Percentiles rank a stretch among this genome's conserved stretches.
Evolutionary conservation across 2,888 invertebrate species (phyloP).

Genomic region (Rotaria socialis): DNA sequence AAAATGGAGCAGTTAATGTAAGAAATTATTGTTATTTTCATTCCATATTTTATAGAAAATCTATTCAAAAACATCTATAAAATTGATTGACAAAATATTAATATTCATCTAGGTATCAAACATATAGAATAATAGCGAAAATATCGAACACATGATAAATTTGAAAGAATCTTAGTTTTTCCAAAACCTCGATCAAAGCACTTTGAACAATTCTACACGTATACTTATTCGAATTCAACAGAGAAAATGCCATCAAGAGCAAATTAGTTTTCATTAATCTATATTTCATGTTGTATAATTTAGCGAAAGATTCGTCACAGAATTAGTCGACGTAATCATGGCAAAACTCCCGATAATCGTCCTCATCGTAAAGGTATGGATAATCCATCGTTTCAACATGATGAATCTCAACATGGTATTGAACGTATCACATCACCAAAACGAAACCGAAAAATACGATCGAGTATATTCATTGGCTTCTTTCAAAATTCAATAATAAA

Average conservation of each 20-base stretch:
- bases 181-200: no score
- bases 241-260: no score
- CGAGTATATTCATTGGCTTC: not conserved
- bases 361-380: constrained; percentile 35
- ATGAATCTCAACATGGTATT: constrained; percentile 16
- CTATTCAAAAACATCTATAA: no score
- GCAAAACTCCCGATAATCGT: constrained; percentile 40
- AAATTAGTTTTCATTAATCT: not conserved
- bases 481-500: not conserved
- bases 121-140: no score
- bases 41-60: no score
- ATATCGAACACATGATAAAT: no score
- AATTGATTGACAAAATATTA: no score
- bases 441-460: constrained; percentile 12
- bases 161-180: no score
- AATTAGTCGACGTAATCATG: constrained; percentile 40
- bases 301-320: constrained; percentile 37
- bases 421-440: constrained; percentile 35
- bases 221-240: no score
- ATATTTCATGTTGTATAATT: no score
- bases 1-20: not conserved
- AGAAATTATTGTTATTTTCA: not conserved
- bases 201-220: no score
- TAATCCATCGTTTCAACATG: constrained; percentile 21
- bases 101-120: no score